Evolutionary conservation across 2,797 vertebrate genomes (phyloP).

Genomic region (Triplophysa yarkandensis): DNA sequence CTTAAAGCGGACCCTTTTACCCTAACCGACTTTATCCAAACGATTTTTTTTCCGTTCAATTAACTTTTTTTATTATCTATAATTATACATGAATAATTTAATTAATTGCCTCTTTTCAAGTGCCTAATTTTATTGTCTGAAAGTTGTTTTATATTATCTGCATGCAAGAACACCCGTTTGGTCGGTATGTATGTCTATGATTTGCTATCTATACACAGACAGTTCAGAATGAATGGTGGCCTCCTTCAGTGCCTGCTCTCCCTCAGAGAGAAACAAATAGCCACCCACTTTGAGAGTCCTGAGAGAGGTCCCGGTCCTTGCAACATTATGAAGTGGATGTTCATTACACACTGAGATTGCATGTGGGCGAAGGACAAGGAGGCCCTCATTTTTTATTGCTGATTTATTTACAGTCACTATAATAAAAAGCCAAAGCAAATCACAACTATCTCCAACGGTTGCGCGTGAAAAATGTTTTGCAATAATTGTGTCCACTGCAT

Average conservation of each 20-base stretch:
- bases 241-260: slow-evolving; percentile 67
- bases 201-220: slow-evolving; percentile 67
- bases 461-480: slow-evolving; percentile 55
- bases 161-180: slow-evolving; percentile 61
- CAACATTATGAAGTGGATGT: slow-evolving; percentile 84
- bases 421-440: slow-evolving; percentile 68
- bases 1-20: no score
- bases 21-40: no score
- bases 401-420: slow-evolving; percentile 61
- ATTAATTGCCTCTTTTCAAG: slow-evolving; percentile 12
- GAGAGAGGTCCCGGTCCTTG: slow-evolving; percentile 80
- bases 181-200: slow-evolving; percentile 61
- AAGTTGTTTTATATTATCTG: slow-evolving; percentile 41
- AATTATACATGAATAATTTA: background rate
- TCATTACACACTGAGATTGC: slow-evolving; percentile 82
- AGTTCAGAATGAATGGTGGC: slow-evolving; percentile 71
- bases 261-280: slow-evolving; percentile 70
- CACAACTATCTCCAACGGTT: slow-evolving; percentile 60
- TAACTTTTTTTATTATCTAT: slow-evolving; percentile 6
- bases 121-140: slow-evolving; percentile 55
- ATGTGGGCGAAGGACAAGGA: slow-evolving; percentile 81
- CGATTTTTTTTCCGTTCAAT: background rate
- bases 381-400: slow-evolving; percentile 76
- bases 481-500: slow-evolving; percentile 60
- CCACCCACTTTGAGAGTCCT: slow-evolving; percentile 76